Evolutionary conservation across 2,797 vertebrate species (phyloP).

Genomic region (Sphaeramia orbicularis): DNA sequence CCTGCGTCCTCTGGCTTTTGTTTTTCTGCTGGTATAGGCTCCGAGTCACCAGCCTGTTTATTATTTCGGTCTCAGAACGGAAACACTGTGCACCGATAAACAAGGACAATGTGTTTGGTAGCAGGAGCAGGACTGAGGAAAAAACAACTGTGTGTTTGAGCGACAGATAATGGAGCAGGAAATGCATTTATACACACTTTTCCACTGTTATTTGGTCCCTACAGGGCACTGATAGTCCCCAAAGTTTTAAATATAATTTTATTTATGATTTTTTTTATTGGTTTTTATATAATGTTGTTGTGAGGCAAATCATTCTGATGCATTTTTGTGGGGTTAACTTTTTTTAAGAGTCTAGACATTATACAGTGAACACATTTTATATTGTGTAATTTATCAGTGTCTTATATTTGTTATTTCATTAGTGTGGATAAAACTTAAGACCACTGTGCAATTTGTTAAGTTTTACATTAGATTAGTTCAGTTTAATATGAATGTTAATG

Average conservation of each 20-base stretch:
- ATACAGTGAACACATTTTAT: background rate
- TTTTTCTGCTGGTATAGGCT: constrained; percentile 31
- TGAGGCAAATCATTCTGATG: too few relatives aligned
- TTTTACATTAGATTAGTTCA: too few relatives aligned
- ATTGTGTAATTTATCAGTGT: background rate
- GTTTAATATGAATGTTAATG: too few relatives aligned
- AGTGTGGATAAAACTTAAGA: constrained; percentile 8
- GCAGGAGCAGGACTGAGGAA: constrained; percentile 24
- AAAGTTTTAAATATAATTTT: too few relatives aligned
- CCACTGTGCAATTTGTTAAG: background rate
- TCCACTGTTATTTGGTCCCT: background rate
- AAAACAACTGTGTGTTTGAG: constrained; percentile 41
- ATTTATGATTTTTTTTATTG: too few relatives aligned
- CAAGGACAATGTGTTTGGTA: constrained; percentile 40
- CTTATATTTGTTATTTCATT: constrained; percentile 6
- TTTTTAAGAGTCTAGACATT: background rate
- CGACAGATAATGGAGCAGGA: constrained; percentile 19
- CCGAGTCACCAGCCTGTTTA: constrained; percentile 36
- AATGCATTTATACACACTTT: constrained; percentile 6
- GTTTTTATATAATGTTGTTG: too few relatives aligned
- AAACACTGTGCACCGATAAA: constrained; percentile 39
- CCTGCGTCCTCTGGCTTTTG: constrained; percentile 43
- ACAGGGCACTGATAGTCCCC: too few relatives aligned
- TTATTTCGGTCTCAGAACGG: constrained; percentile 30
- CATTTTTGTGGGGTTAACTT: too few relatives aligned